Conservation (phyloP, 2,888 invertebrate genomes). For the Dynastes maya region DNA sequence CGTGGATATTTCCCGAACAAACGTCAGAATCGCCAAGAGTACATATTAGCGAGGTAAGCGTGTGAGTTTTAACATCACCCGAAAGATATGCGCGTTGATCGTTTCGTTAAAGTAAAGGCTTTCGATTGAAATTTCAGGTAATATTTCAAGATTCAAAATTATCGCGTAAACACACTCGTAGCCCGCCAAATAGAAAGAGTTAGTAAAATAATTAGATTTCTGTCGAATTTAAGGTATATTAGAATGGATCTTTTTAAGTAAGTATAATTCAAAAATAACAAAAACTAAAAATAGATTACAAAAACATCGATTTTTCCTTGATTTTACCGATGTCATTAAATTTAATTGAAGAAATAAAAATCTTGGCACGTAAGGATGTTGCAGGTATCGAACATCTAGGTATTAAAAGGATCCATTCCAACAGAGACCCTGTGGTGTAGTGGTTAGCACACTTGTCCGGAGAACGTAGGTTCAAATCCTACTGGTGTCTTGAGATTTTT, state of each 20-base stretch:
- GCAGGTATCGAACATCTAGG: too few relatives aligned
- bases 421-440: too few relatives aligned
- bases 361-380: too few relatives aligned
- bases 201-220: not conserved
- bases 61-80: not conserved
- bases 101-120: not conserved
- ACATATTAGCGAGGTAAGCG: slow-evolving; percentile 79
- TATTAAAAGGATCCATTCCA: too few relatives aligned
- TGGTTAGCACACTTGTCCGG: too few relatives aligned
- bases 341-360: too few relatives aligned
- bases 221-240: slow-evolving; percentile 2
- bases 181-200: slow-evolving; percentile 15
- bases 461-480: too few relatives aligned
- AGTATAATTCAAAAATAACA: slow-evolving; percentile 1
- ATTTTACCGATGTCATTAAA: too few relatives aligned
- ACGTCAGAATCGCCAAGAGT: slow-evolving; percentile 80
- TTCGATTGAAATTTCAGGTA: slow-evolving; percentile 16
- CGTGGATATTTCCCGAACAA: slow-evolving; percentile 92
- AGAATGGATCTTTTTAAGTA: slow-evolving; percentile 8
- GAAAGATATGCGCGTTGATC: not conserved
- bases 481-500: too few relatives aligned
- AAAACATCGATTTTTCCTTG: too few relatives aligned
- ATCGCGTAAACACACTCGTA: slow-evolving; percentile 17
- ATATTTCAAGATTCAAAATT: not conserved
- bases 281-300: not conserved